phyloP scores from a whole-genome alignment of 2,797 vertebrate genomes.

The Etheostoma perlongum region DNA sequence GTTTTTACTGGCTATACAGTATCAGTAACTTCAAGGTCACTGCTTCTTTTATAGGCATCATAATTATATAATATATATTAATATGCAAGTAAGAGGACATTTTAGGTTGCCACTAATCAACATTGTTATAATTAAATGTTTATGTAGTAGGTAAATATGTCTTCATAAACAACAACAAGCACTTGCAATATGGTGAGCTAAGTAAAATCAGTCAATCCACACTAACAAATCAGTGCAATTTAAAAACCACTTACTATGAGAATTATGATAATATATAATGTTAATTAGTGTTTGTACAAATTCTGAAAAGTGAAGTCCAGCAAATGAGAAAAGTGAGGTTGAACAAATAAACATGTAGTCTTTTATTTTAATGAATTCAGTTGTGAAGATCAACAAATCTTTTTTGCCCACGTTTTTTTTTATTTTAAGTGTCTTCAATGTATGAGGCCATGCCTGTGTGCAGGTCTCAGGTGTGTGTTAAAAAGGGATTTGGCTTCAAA shows the following conservation, averaged over 20 bases:
- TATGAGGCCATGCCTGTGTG: not conserved
- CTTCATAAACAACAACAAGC: not conserved
- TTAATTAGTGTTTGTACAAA: slow-evolving; percentile 18
- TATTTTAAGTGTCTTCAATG: not conserved
- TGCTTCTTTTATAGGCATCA: not conserved
- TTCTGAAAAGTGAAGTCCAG: not conserved
- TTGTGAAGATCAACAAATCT: not conserved
- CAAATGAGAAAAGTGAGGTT: not conserved
- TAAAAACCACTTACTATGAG: slow-evolving; percentile 14
- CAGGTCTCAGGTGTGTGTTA: not conserved
- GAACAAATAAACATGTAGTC: not conserved
- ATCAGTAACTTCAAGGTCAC: not conserved
- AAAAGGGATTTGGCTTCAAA: too few species aligned
- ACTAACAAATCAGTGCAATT: not conserved
- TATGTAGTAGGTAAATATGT: not conserved
- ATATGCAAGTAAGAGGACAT: not conserved
- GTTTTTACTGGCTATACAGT: not conserved
- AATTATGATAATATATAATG: not conserved
- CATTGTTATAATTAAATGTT: not conserved
- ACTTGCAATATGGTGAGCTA: not conserved
- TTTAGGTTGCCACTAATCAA: not conserved
- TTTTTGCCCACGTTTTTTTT: not conserved
- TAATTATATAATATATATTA: not conserved
- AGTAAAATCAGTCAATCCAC: not conserved
- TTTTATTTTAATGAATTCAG: not conserved